Evolutionary conservation across 2,113 vertebrate species (phyloP).

Genomic region (Burhinus oedicnemus): DNA sequence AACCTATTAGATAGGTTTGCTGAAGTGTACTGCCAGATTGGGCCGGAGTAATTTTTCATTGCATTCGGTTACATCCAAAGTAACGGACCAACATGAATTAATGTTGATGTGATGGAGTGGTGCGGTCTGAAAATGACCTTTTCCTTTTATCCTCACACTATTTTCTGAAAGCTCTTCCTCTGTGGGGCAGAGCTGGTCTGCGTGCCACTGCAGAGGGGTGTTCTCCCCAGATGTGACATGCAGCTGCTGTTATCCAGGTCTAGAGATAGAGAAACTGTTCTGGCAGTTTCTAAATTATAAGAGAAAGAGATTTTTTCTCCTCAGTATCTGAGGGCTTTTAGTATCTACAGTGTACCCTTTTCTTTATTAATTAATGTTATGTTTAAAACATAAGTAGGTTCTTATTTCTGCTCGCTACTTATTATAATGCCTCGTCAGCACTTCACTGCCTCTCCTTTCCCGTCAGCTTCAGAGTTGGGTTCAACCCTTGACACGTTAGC

Average conservation of each 20-base stretch:
- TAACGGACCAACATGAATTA: conserved; percentile 1
- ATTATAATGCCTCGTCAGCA: conserved; percentile 4
- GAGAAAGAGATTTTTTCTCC: background rate
- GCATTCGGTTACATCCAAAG: background rate
- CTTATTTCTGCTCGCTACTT: conserved; percentile 27
- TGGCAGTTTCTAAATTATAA: background rate
- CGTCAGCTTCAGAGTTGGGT: rapidly evolving
- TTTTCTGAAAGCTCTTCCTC: background rate
- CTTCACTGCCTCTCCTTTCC: background rate
- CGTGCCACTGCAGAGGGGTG: background rate
- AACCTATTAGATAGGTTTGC: conserved; percentile 61
- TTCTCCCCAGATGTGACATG: background rate
- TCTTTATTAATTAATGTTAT: conserved; percentile 68
- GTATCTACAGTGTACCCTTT: conserved; percentile 2
- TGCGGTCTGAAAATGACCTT: conserved; percentile 11
- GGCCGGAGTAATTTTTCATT: conserved; percentile 42
- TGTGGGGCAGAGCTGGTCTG: background rate
- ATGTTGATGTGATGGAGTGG: conserved; percentile 35
- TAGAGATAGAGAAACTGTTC: background rate
- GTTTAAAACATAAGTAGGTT: conserved; percentile 58
- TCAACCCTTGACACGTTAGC: background rate
- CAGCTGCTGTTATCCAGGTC: background rate
- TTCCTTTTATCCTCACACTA: background rate
- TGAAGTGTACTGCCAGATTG: conserved; percentile 44
- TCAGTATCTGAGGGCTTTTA: conserved; percentile 15